Percentiles rank a stretch among this genome's conserved stretches.
Conservation (phyloP, 2,888 invertebrate species). For the Hyposoter didymator region DNA sequence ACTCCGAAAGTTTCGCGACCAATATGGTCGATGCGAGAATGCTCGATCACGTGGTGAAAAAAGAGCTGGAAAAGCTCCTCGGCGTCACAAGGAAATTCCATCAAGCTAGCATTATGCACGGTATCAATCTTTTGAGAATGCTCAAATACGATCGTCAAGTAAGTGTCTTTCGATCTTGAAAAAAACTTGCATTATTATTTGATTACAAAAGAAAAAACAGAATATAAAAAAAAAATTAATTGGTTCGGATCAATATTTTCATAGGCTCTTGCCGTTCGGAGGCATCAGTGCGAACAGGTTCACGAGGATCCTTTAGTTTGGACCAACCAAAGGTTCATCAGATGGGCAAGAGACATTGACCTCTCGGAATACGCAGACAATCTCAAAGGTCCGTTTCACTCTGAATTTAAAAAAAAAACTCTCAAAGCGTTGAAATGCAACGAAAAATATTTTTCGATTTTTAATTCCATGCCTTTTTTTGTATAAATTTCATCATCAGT, state of each 20-base stretch:
- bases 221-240: not conserved
- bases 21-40: constrained; percentile 97
- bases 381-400: constrained; percentile 89
- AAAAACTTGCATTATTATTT: not conserved
- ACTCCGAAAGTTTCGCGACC: constrained; percentile 94
- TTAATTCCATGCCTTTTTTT: too few species aligned
- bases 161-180: constrained; percentile 68
- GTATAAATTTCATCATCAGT: too few species aligned
- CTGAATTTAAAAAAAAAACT: not conserved
- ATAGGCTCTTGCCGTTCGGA: constrained; percentile 93
- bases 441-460: too few species aligned
- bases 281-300: constrained; percentile 94
- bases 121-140: constrained; percentile 95
- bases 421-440: too few species aligned
- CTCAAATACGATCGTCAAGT: constrained; percentile 97
- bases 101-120: constrained; percentile 97
- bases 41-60: constrained; percentile 96
- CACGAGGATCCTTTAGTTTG: constrained; percentile 97
- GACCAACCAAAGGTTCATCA: constrained; percentile 97
- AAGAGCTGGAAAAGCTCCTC: constrained; percentile 96
- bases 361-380: constrained; percentile 97
- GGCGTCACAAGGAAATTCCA: constrained; percentile 97
- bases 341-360: constrained; percentile 97
- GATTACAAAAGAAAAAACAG: not conserved
- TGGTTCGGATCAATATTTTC: constrained; percentile 67